phyloP scores from a whole-genome alignment of 2,113 vertebrate species.

The Cebus imitator region DNA sequence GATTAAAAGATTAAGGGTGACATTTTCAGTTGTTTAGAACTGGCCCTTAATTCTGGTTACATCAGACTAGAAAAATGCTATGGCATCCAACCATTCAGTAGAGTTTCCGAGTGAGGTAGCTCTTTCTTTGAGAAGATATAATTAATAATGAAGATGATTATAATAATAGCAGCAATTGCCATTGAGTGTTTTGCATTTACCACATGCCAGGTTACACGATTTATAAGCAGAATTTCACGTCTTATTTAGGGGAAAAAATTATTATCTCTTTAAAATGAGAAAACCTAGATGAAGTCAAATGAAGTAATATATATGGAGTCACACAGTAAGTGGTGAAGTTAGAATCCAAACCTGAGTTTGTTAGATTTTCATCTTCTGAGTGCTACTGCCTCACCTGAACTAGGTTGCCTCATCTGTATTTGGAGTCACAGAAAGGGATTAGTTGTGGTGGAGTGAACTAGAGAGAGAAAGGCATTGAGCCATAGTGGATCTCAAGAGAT shows the following conservation, averaged over 20 bases:
- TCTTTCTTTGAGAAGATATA: background rate
- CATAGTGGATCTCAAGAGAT: background rate
- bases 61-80: background rate
- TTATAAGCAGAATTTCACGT: background rate
- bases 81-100: background rate
- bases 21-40: background rate
- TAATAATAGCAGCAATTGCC: background rate
- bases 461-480: background rate
- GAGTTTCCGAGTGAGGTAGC: background rate
- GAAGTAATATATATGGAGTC: background rate
- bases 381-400: fast-evolving
- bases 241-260: background rate
- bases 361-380: background rate
- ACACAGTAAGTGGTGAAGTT: background rate
- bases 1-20: background rate
- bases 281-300: background rate
- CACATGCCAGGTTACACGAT: background rate
- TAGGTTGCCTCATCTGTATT: background rate
- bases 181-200: background rate
- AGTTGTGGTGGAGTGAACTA: background rate
- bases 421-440: background rate
- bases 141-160: background rate
- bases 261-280: background rate
- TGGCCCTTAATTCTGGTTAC: background rate
- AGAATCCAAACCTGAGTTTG: background rate